Conservation (phyloP, 2,113 vertebrate genomes). For the Peromyscus leucopus region DNA sequence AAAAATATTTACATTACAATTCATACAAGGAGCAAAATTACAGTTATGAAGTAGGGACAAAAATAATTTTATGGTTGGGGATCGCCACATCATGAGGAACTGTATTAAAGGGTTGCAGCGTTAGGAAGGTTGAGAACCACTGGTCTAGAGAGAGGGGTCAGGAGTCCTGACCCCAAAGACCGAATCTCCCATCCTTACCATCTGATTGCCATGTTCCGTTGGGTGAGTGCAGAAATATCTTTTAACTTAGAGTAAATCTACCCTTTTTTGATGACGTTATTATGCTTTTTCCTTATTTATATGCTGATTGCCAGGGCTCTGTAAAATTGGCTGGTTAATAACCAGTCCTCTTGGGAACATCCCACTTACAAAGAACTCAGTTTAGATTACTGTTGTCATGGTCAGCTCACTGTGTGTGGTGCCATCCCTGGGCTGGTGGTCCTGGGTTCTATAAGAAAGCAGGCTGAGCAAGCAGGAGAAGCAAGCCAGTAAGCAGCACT, state of each 20-base stretch:
- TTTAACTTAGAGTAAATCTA: not conserved
- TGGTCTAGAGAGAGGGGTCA: not conserved
- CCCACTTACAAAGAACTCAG: not conserved
- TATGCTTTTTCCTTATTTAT: not conserved
- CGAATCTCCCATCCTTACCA: not conserved
- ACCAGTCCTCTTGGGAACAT: not conserved
- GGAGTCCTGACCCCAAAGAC: fast-evolving
- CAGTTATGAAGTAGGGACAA: not conserved
- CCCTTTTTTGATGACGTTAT: not conserved
- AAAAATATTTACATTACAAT: not conserved
- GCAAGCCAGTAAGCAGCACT: not conserved
- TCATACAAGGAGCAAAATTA: not conserved
- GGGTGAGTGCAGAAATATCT: not conserved
- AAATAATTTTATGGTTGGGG: not conserved
- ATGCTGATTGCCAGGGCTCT: not conserved
- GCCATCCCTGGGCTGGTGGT: not conserved
- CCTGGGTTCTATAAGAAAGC: not conserved
- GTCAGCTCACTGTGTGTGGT: not conserved
- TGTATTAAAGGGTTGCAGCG: not conserved
- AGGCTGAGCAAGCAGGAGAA: not conserved
- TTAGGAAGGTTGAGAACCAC: not conserved
- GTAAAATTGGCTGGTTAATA: not conserved
- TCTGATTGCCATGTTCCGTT: too few relatives aligned
- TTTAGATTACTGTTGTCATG: not conserved
- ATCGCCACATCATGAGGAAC: not conserved